Base-by-base conservation (phyloP, 2,113 vertebrate species). In the Martes martes region DNA sequence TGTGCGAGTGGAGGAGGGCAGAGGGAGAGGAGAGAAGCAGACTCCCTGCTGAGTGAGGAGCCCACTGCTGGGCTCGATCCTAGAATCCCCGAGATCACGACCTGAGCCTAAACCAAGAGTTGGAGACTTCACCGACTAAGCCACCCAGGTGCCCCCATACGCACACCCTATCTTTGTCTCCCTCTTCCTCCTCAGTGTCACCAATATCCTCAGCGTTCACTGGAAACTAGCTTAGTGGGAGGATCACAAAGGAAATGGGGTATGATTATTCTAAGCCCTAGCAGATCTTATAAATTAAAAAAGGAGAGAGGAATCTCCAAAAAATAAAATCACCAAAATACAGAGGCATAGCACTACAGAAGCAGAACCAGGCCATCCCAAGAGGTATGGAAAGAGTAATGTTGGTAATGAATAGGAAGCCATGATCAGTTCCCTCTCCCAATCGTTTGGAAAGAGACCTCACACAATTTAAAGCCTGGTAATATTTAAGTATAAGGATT, bases 221-320 rank as follows among this genome's bases (percentile, higher is more conserved):
- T 89, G 61, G 95, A 97, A 96, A 86, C 15, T 69, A 92, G 39
- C 42, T 96, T 69, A 36, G 47, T 59, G 24, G 61, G 69, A 83
- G 21, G 67, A 33, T 84, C 82, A 92, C 47, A 81, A 50, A 73
- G 55, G 52, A 86, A 90, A 36, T 0, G 0, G 26, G 45, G 69
- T 92, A 47, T 4, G 24, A 59, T 91, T 93, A 47, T 82, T 50
- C 1, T 65, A 28, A 89, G 6, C n/a, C 18, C 82, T 83, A 45
- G 85, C 95, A 90, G 88, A 89, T 36, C 11, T 89, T 89, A 69
- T n/a, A 57, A 59, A 39, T 14, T 89, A 63, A 84, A 90, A 92
- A 95, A 14, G 13, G 55, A 86, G 74, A 28, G 73, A 91, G 78
- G 91, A 84, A 59, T 42, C 52, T 55, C 1, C 10, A 47, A 52